Evolutionary conservation across 2,797 vertebrate genomes (phyloP).

Genomic region (Meda fulgida): DNA sequence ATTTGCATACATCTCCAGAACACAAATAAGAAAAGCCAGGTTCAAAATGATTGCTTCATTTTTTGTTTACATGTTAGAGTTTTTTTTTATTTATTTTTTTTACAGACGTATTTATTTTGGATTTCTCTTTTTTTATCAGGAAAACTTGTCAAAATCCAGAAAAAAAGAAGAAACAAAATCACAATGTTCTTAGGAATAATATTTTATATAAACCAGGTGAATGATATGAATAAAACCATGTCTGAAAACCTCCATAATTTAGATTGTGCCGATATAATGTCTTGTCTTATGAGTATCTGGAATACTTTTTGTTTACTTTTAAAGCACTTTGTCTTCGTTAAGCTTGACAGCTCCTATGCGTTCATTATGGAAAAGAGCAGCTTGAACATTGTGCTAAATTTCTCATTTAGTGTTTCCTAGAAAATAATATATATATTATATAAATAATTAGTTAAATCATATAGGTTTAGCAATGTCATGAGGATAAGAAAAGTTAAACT

Average conservation of each 20-base stretch:
- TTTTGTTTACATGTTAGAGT: neutral
- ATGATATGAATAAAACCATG: neutral
- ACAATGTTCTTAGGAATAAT: neutral
- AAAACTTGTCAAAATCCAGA: neutral
- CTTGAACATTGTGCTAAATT: neutral
- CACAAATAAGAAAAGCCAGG: neutral
- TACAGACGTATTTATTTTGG: neutral
- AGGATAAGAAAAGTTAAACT: neutral
- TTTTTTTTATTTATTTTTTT: neutral
- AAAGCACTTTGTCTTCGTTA: neutral
- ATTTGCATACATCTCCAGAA: neutral
- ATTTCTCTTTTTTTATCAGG: neutral
- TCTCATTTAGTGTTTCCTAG: neutral
- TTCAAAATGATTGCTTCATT: neutral
- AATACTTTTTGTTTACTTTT: neutral
- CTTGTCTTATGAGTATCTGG: neutral
- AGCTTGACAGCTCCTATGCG: too few species aligned
- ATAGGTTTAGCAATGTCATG: neutral
- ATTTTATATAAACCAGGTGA: neutral
- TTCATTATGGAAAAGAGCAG: neutral
- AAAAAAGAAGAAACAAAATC: neutral
- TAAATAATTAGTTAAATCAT: too few species aligned
- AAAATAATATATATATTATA: neutral
- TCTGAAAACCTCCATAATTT: neutral
- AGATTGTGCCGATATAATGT: too few species aligned